A percentile compares a stretch with the other conserved stretches of the same genome.
Conservation (phyloP, 2,113 vertebrate genomes). For the Heterocephalus glaber region DNA sequence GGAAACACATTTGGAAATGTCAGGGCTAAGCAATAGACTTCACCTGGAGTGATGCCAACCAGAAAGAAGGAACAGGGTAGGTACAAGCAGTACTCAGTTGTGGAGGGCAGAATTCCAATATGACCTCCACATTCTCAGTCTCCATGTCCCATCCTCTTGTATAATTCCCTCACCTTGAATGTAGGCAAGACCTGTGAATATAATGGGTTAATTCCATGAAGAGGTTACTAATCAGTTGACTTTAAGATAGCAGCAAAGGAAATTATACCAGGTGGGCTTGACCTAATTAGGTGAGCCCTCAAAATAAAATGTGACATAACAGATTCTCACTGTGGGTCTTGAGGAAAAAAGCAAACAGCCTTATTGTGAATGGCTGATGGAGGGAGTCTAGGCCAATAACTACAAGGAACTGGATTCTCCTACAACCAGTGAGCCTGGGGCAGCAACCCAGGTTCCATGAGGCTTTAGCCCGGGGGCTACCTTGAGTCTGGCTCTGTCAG, state of each 20-base stretch:
- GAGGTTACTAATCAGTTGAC: background rate
- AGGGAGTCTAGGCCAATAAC: background rate
- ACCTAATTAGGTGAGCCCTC: background rate
- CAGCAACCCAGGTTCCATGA: background rate
- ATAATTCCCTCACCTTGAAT: background rate
- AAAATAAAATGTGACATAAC: background rate
- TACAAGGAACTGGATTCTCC: background rate
- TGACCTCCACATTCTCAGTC: background rate
- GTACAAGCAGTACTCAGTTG: background rate
- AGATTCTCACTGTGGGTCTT: background rate
- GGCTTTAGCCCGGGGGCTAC: background rate
- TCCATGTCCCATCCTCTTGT: fast-evolving
- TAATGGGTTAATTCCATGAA: background rate
- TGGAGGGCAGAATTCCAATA: background rate
- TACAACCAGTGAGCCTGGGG: background rate
- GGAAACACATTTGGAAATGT: background rate
- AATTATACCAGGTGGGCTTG: background rate
- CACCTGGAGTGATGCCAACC: background rate
- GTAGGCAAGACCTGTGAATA: background rate
- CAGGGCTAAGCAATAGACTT: background rate
- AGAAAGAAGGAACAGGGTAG: background rate
- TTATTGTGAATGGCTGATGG: background rate
- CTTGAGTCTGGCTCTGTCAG: background rate
- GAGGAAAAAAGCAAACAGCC: background rate
- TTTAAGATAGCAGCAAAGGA: background rate